phyloP scores from a whole-genome alignment of 1,140 invertebrate genomes.

The Procambarus virginalis region DNA sequence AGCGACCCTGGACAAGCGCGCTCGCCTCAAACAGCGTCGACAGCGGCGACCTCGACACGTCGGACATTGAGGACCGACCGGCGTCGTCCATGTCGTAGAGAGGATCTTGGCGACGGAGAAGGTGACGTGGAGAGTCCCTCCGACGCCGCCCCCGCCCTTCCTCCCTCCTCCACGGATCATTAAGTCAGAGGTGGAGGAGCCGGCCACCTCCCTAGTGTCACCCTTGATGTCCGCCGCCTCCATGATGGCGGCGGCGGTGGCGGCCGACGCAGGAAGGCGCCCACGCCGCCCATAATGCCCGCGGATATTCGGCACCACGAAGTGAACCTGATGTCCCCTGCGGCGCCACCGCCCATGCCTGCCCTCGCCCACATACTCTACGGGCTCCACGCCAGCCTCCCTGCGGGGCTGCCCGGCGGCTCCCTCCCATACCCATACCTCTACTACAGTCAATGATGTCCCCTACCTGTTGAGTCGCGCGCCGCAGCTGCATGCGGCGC shows the following conservation, averaged over 20 bases:
- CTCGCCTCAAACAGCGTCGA: slow-evolving; percentile 68
- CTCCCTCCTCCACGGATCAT: slow-evolving; percentile 61
- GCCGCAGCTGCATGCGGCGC: slow-evolving; percentile 48
- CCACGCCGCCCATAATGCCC: slow-evolving; percentile 18
- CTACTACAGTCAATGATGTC: slow-evolving; percentile 69
- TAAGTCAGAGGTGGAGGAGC: slow-evolving; percentile 54
- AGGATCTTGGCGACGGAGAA: slow-evolving; percentile 68
- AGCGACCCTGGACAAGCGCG: slow-evolving; percentile 66
- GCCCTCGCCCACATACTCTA: slow-evolving; percentile 63
- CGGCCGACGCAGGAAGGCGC: slow-evolving; percentile 14
- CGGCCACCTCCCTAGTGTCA: slow-evolving; percentile 49
- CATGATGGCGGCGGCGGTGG: slow-evolving; percentile 35
- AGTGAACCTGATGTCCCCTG: slow-evolving; percentile 43
- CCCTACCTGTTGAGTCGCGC: slow-evolving; percentile 61
- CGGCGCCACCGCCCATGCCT: slow-evolving; percentile 57
- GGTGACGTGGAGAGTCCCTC: slow-evolving; percentile 69
- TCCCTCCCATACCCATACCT: slow-evolving; percentile 68
- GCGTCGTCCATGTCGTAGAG: slow-evolving; percentile 70
- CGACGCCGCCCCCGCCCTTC: slow-evolving; percentile 68
- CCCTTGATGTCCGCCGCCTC: slow-evolving; percentile 51
- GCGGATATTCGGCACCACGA: slow-evolving; percentile 25
- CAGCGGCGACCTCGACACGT: slow-evolving; percentile 60
- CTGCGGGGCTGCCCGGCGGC: slow-evolving; percentile 31
- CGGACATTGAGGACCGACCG: slow-evolving; percentile 66
- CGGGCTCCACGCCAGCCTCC: slow-evolving; percentile 52